Percentiles rank a stretch among this genome's conserved stretches.
Conservation (phyloP, 2,888 invertebrate genomes). For the Drosophila helvetica region DNA sequence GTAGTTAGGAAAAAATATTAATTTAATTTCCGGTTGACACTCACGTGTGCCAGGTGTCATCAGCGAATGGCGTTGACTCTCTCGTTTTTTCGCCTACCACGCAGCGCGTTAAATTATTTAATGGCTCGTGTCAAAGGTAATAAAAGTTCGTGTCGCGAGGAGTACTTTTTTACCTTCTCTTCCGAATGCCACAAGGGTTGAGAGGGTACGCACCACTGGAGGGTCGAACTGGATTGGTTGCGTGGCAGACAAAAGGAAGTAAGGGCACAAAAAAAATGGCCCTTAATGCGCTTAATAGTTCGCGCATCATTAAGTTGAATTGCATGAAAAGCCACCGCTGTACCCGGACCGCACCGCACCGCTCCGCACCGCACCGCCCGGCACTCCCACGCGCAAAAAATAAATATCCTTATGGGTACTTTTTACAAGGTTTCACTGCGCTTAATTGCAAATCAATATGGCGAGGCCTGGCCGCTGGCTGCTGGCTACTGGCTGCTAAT, state of each 20-base stretch:
- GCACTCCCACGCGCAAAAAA: constrained; percentile 8
- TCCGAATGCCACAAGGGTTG: constrained; percentile 37
- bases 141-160: constrained; percentile 60
- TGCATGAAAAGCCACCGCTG: constrained; percentile 45
- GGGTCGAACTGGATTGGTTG: neutral
- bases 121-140: constrained; percentile 74
- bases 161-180: constrained; percentile 36
- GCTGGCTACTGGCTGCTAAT: constrained; percentile 50
- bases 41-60: constrained; percentile 45
- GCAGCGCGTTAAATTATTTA: constrained; percentile 63
- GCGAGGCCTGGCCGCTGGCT: constrained; percentile 28
- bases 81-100: constrained; percentile 20
- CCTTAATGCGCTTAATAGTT: constrained; percentile 74
- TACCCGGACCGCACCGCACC: constrained; percentile 4
- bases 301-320: constrained; percentile 74
- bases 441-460: constrained; percentile 75
- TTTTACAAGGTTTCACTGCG: constrained; percentile 39
- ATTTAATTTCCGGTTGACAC: constrained; percentile 60
- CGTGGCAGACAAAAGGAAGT: constrained; percentile 12
- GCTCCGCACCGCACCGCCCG: neutral
- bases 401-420: constrained; percentile 37
- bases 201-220: constrained; percentile 12
- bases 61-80: constrained; percentile 14
- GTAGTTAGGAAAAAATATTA: constrained; percentile 54
- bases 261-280: constrained; percentile 42